Evolutionary conservation across 2,113 vertebrate species (phyloP).

Genomic region (Podocnemis expansa): DNA sequence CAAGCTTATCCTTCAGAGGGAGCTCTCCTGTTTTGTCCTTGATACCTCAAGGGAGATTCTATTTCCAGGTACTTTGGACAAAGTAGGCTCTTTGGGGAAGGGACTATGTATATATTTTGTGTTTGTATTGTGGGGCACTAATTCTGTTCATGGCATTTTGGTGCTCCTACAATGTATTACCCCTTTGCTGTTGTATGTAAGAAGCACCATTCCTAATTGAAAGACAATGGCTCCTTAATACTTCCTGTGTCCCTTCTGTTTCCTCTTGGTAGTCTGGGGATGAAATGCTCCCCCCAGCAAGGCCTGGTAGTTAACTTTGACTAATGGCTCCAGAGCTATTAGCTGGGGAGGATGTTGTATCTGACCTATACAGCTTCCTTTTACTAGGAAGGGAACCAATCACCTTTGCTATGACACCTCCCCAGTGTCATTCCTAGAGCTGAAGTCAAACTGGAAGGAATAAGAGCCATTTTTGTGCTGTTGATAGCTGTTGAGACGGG

Average conservation of each 20-base stretch:
- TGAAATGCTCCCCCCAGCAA: background rate
- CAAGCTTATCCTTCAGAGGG: background rate
- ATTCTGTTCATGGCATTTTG: background rate
- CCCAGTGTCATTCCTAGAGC: background rate
- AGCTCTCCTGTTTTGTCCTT: background rate
- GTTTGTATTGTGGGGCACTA: background rate
- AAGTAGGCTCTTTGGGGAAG: background rate
- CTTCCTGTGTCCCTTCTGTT: background rate
- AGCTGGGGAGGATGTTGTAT: background rate
- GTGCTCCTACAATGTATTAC: no score
- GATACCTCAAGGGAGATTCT: background rate
- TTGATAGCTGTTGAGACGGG: background rate
- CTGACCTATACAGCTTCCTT: background rate
- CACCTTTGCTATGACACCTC: background rate
- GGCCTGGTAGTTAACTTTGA: background rate
- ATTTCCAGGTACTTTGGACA: background rate
- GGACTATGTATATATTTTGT: background rate
- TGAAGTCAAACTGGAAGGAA: background rate
- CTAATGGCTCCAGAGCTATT: background rate
- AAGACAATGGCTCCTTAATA: background rate
- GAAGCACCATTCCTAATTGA: background rate
- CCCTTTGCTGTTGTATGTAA: background rate
- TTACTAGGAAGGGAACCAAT: background rate
- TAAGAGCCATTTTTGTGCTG: background rate
- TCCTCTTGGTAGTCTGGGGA: background rate